These are phyloP conservation scores for Corythaeola cristata DNA, from an alignment of 2,113 vertebrate species.

Conservation along the genomic window DNA sequence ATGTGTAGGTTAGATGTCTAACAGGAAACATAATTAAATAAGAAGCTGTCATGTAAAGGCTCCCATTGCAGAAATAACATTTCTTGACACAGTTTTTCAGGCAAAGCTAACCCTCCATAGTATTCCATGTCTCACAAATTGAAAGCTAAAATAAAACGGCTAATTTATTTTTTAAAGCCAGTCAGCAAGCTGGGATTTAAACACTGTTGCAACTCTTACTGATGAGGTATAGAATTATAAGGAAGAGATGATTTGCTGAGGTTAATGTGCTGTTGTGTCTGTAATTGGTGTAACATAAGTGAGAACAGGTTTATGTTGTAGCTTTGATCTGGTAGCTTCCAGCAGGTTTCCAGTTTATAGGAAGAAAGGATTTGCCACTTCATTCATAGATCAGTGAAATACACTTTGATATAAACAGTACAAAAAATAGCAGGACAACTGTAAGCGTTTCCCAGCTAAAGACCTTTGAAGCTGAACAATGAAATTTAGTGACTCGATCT, in stretches of 20 bases:
- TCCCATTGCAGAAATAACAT: not conserved
- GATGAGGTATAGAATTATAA: not conserved
- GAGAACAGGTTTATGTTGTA: slow-evolving; percentile 1
- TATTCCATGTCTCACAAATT: not conserved
- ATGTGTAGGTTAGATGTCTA: rapidly evolving
- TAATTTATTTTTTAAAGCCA: not conserved
- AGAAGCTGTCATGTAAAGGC: not conserved
- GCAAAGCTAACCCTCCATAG: rapidly evolving
- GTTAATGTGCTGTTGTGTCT: not conserved
- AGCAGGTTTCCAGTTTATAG: slow-evolving; percentile 1
- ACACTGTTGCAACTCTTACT: not conserved
- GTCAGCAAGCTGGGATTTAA: not conserved
- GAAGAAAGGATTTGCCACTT: slow-evolving; percentile 40
- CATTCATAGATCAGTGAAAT: slow-evolving; percentile 17
- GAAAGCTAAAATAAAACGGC: not conserved
- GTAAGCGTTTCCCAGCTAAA: not conserved
- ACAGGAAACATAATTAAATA: not conserved
- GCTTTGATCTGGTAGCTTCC: slow-evolving; percentile 42
- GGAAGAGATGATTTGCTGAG: not conserved
- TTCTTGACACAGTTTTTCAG: not conserved
- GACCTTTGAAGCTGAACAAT: slow-evolving; percentile 28
- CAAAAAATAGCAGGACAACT: not conserved
- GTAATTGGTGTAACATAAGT: not conserved
- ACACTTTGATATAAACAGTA: slow-evolving; percentile 2
- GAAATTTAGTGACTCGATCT: not conserved